Conservation (phyloP, 2,113 vertebrate species). For the Terrapene triunguis region DNA sequence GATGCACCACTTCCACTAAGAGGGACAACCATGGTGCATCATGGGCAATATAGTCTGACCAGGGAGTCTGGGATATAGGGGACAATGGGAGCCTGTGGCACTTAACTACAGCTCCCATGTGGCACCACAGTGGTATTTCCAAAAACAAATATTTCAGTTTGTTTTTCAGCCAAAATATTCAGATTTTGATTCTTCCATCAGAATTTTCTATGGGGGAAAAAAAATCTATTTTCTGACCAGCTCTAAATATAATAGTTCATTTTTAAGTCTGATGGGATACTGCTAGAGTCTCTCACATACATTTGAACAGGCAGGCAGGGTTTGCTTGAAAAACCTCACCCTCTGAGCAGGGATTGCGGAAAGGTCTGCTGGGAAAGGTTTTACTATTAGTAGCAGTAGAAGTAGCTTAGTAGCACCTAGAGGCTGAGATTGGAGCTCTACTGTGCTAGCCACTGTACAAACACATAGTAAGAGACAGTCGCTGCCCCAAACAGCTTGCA, state of each 20-base stretch:
- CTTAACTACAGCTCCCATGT: background rate
- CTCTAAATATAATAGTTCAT: background rate
- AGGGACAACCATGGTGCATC: background rate
- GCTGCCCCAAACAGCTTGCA: background rate
- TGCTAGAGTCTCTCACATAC: background rate
- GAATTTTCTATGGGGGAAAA: background rate
- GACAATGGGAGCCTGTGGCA: background rate
- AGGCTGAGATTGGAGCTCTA: background rate
- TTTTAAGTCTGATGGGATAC: background rate
- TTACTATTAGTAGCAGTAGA: background rate
- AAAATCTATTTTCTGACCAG: background rate
- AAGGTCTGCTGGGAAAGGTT: background rate
- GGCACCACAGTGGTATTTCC: background rate
- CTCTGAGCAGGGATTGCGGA: background rate
- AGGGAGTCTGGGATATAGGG: background rate
- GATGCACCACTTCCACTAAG: background rate
- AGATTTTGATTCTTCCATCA: background rate
- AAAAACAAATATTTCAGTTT: background rate
- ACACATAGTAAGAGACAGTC: background rate
- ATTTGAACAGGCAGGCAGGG: background rate
- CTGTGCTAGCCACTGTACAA: background rate
- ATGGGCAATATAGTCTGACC: background rate
- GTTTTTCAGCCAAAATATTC: background rate
- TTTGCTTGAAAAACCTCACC: background rate
- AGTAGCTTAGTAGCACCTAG: background rate